These are phyloP conservation scores for Cryptops parisi DNA, from an alignment of 2,888 invertebrate species.

Conservation along the genomic window DNA sequence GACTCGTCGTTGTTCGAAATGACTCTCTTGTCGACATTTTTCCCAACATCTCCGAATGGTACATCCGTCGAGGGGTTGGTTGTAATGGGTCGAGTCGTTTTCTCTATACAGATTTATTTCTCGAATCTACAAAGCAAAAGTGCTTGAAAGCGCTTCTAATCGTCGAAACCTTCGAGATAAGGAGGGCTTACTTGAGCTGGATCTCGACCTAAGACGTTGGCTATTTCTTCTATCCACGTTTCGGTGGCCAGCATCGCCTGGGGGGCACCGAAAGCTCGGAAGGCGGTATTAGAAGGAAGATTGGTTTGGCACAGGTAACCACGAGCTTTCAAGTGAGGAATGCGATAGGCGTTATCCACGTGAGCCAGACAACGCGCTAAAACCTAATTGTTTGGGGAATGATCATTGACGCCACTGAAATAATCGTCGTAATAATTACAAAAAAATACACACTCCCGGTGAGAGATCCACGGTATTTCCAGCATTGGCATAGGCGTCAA, in stretches of 20 bases:
- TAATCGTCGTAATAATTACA: background rate
- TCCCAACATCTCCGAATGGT: slow-evolving; percentile 60
- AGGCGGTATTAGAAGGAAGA: slow-evolving; percentile 81
- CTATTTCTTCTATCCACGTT: slow-evolving; percentile 58
- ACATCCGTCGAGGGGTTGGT: slow-evolving; percentile 55
- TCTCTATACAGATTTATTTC: slow-evolving; percentile 63
- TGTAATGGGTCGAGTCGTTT: slow-evolving; percentile 61
- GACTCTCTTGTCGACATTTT: slow-evolving; percentile 54
- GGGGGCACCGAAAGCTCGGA: slow-evolving; percentile 81
- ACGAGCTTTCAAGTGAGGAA: slow-evolving; percentile 56
- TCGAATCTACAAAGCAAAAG: slow-evolving; percentile 32
- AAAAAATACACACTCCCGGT: slow-evolving; percentile 24
- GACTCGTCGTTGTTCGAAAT: slow-evolving; percentile 43
- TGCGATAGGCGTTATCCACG: slow-evolving; percentile 63
- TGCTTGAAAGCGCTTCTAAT: too few relatives aligned
- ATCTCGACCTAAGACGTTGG: slow-evolving; percentile 49
- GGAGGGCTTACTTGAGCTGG: slow-evolving; percentile 40
- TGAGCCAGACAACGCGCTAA: slow-evolving; percentile 33
- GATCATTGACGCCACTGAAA: background rate
- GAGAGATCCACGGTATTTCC: slow-evolving; percentile 75
- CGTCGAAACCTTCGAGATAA: too few relatives aligned
- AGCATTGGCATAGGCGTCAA: slow-evolving; percentile 62
- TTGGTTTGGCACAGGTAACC: slow-evolving; percentile 63
- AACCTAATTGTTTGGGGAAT: slow-evolving; percentile 10
- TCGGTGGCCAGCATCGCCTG: slow-evolving; percentile 76